phyloP scores from a whole-genome alignment of 2,888 invertebrate genomes.

The Synanthedon andrenaeformis region DNA sequence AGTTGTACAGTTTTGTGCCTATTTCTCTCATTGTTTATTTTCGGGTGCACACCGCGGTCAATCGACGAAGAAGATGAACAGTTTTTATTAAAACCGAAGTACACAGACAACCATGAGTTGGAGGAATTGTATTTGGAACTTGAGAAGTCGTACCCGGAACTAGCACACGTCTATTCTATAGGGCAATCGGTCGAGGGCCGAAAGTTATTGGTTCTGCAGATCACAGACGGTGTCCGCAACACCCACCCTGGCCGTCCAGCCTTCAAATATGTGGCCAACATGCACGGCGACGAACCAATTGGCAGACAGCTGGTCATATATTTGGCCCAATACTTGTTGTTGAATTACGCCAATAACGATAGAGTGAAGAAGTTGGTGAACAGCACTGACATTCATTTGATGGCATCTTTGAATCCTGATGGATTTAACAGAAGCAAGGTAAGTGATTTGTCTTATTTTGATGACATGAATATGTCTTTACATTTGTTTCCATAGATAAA shows the following conservation, averaged over 20 bases:
- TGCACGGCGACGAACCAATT: conserved; percentile 96
- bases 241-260: conserved; percentile 79
- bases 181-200: conserved; percentile 88
- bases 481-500: too few relatives aligned
- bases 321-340: conserved; percentile 85
- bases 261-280: conserved; percentile 94
- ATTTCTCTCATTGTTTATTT: conserved; percentile 41
- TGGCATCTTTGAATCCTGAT: conserved; percentile 98
- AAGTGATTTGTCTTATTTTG: conserved; percentile 19
- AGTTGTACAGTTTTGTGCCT: conserved; percentile 31
- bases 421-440: conserved; percentile 90
- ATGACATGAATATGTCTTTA: too few relatives aligned
- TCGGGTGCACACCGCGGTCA: conserved; percentile 38
- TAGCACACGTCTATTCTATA: conserved; percentile 79
- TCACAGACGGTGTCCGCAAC: conserved; percentile 75
- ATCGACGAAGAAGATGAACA: conserved; percentile 55
- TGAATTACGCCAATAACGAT: conserved; percentile 77
- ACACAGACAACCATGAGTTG: conserved; percentile 79
- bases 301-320: conserved; percentile 87
- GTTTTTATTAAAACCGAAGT: conserved; percentile 71
- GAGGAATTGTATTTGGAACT: conserved; percentile 74
- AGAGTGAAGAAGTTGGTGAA: conserved; percentile 84
- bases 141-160: conserved; percentile 73
- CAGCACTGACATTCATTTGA: conserved; percentile 90
- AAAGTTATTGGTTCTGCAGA: conserved; percentile 85